phyloP scores from a whole-genome alignment of 1,140 invertebrate species.

The Lepeophtheirus salmonis region DNA sequence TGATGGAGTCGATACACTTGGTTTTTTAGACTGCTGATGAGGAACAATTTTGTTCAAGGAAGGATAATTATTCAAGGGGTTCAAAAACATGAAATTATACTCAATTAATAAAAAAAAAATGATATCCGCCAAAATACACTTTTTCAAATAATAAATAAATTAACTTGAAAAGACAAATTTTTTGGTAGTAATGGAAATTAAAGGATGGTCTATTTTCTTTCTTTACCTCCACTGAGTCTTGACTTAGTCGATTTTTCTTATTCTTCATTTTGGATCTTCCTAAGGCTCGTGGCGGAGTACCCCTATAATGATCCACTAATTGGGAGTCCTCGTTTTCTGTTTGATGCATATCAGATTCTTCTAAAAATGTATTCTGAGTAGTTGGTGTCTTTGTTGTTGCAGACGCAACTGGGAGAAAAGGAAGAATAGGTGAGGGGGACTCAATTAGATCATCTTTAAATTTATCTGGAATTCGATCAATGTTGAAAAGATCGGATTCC shows the following conservation, averaged over 20 bases:
- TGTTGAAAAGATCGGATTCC: neutral
- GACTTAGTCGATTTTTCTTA: neutral
- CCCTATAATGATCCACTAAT: constrained; percentile 1
- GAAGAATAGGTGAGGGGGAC: no score
- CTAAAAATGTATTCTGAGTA: neutral
- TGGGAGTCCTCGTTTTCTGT: neutral
- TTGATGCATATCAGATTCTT: neutral
- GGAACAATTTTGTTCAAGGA: no score
- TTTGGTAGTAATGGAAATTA: no score
- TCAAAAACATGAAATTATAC: neutral
- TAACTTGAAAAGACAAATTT: no score
- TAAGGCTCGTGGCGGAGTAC: neutral
- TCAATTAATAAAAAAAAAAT: neutral
- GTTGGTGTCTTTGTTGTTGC: no score
- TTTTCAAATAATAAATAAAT: neutral
- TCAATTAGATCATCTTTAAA: neutral
- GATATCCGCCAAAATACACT: neutral
- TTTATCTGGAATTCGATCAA: neutral
- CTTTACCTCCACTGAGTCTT: neutral
- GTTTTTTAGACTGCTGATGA: neutral
- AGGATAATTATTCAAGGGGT: no score
- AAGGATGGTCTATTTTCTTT: no score
- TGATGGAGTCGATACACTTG: neutral
- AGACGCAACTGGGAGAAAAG: no score
- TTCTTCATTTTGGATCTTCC: neutral